These are phyloP conservation scores for Reticulitermes speratus DNA, from an alignment of 1,140 invertebrate species.

Conservation along the genomic window DNA sequence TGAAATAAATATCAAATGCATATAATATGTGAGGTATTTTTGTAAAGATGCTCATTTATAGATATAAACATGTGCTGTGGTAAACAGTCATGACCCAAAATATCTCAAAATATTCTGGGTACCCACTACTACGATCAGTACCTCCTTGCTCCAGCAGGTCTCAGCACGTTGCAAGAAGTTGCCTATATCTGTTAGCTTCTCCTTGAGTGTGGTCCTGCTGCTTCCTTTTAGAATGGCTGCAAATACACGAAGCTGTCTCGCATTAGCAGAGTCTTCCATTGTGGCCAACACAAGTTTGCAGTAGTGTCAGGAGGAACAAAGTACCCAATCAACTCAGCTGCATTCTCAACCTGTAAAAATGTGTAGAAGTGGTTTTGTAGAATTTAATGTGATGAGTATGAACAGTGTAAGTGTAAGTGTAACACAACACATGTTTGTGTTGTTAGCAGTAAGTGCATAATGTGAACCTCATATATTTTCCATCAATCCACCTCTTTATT, in stretches of 20 bases:
- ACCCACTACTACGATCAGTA: neutral
- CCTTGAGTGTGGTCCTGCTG: constrained; percentile 36
- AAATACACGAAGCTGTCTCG: constrained; percentile 54
- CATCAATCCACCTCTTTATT: too few relatives aligned
- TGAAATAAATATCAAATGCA: too few relatives aligned
- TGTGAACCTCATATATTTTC: too few relatives aligned
- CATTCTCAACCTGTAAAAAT: constrained; percentile 49
- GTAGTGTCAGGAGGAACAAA: constrained; percentile 64
- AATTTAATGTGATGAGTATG: too few relatives aligned
- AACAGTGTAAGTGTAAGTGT: too few relatives aligned
- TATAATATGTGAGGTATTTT: too few relatives aligned
- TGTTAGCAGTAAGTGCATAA: too few relatives aligned
- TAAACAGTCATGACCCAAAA: neutral
- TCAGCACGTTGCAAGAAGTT: constrained; percentile 45
- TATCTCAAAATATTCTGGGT: neutral
- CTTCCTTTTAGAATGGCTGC: constrained; percentile 51
- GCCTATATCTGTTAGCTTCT: constrained; percentile 43
- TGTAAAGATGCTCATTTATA: too few relatives aligned
- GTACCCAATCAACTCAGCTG: constrained; percentile 68
- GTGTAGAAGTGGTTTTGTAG: too few relatives aligned
- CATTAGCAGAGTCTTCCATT: constrained; percentile 53
- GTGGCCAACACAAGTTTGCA: constrained; percentile 57
- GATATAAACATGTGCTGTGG: too few relatives aligned
- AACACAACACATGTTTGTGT: too few relatives aligned
- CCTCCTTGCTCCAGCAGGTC: constrained; percentile 45